Evolutionary conservation across 2,888 invertebrate genomes (phyloP).

Genomic region (Acanthacorydalis orientalis): DNA sequence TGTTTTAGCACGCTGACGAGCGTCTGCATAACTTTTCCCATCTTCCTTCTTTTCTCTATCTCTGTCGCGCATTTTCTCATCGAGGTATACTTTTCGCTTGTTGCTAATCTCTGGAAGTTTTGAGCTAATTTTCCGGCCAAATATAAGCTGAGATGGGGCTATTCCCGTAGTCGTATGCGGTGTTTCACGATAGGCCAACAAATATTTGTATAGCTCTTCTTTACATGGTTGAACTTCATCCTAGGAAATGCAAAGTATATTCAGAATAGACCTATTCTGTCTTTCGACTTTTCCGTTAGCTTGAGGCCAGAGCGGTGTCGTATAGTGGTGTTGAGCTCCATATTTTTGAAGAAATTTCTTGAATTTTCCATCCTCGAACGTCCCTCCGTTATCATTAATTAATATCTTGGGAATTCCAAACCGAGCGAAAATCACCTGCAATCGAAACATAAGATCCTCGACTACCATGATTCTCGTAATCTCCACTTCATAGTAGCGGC

Average conservation of each 20-base stretch:
- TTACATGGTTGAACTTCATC: background rate
- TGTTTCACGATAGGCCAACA: background rate
- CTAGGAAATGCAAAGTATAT: background rate
- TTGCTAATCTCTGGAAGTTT: background rate
- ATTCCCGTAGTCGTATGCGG: background rate
- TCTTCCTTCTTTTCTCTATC: background rate
- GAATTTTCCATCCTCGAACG: background rate
- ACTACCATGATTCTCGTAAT: background rate
- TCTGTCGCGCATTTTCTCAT: background rate
- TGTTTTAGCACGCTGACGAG: background rate
- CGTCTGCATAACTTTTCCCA: background rate
- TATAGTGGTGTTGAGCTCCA: background rate
- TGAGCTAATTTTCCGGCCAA: background rate
- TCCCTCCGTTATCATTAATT: background rate
- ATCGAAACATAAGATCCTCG: background rate
- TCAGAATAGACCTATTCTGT: background rate
- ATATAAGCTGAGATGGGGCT: background rate
- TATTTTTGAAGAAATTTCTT: background rate
- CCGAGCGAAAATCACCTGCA: background rate
- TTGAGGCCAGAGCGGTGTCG: background rate
- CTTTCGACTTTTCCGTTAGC: background rate
- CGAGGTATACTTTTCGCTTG: too few relatives aligned
- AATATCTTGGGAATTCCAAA: background rate
- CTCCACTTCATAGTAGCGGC: background rate
- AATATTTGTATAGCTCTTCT: background rate